Base-by-base conservation (phyloP, 1,140 invertebrate species). In the Diabrotica virgifera region DNA sequence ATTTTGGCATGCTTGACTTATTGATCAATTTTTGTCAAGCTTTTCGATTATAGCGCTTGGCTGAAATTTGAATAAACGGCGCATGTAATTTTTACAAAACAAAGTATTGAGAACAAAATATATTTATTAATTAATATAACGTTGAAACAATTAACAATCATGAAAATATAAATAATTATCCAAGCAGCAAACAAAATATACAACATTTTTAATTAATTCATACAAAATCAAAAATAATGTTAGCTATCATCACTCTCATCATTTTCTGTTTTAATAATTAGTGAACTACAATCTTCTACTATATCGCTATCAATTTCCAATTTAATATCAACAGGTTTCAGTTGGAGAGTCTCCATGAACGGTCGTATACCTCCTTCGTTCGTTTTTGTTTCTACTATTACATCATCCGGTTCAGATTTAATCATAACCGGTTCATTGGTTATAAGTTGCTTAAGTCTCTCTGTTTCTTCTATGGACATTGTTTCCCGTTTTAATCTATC, bases 401-500 rank as follows among this genome's bases (percentile, higher is more conserved):
- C 40, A 46, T 46, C 40, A 10, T 46, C 0, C 0, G 40, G 40
- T 46, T 46, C 40, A n/a, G 40, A 10, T 46, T 46, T 46, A n/a
- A 46, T 46, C n/a, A 10, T 46, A n/a, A 46, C 40, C 6, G 40
- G 8, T 3, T 10, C 40, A 46, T 6, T 5, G 40, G 8, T 46
- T 46, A 46, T 46, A 3, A 10, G 7, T 12, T 35, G 52, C 8
- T 58, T 46, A 11, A 58, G n/a, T n/a, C n/a, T n/a, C 8, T 58
- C 56, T 7, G n/a, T 58, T 38, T 58, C 56, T 46, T 58, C 36
- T 11, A 58, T 54, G 12, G n/a, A 13, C 12, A 54, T 54, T 3
- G 52, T 10, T 12, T 64, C 62, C 13, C 46, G 46, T 57, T 64
- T 57, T n/a, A 64, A 46, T 62, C 60, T 67, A 5, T 56, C 62